Conservation (phyloP, 2,797 vertebrate genomes). For the Molossus molossus region DNA sequence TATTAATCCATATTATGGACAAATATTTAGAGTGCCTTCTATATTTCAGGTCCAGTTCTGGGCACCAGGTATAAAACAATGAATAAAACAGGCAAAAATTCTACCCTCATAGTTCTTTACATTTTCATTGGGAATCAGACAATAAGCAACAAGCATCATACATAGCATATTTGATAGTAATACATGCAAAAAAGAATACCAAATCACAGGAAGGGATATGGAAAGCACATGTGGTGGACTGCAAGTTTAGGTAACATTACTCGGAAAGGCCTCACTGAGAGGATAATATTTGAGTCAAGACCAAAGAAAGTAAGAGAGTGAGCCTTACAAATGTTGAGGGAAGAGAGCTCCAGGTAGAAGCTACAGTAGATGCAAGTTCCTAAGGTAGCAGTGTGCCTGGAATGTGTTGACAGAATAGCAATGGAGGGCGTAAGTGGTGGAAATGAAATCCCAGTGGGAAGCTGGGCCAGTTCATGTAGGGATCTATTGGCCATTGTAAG, state of each 20-base stretch:
- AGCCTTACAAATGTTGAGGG: not conserved
- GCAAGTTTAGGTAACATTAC: not conserved
- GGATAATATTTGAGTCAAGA: not conserved
- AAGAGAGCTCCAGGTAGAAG: not conserved
- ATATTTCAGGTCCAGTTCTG: not conserved
- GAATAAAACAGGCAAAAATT: not conserved
- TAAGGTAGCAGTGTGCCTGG: not conserved
- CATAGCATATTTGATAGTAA: not conserved
- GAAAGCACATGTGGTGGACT: not conserved
- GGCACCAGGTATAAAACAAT: not conserved
- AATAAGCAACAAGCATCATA: not conserved
- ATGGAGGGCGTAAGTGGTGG: not conserved
- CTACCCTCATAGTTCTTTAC: not conserved
- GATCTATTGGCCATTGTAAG: not conserved
- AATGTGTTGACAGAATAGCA: not conserved
- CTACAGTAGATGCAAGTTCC: no score
- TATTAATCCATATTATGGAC: not conserved
- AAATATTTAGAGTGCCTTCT: constrained; percentile 37
- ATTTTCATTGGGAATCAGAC: not conserved
- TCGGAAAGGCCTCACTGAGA: not conserved
- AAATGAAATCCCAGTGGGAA: not conserved
- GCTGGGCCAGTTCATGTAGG: not conserved
- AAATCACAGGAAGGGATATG: not conserved
- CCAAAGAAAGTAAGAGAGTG: not conserved
- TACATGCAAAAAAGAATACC: not conserved